Percentiles rank a stretch among this genome's conserved stretches.
Conservation (phyloP, 1,140 invertebrate genomes). For the Pseudomyrmex pallidus region DNA sequence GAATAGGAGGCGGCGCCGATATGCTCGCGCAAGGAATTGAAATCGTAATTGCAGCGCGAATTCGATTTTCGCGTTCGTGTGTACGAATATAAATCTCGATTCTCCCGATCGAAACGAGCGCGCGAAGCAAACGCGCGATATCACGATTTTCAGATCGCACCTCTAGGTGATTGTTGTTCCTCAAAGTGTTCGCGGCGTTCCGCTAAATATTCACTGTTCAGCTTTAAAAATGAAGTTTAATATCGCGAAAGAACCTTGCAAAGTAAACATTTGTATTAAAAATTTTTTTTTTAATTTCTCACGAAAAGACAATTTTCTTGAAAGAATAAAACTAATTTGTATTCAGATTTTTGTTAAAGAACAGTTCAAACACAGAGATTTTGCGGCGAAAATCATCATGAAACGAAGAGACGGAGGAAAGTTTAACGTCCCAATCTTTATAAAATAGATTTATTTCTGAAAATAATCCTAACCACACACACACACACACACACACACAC, state of each 20-base stretch:
- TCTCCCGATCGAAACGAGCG: background rate
- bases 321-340: too few species aligned
- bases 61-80: background rate
- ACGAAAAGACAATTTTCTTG: too few species aligned
- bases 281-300: too few species aligned
- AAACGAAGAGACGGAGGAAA: background rate
- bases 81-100: background rate
- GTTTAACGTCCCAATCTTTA: constrained; percentile 4
- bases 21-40: constrained; percentile 1
- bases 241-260: too few species aligned
- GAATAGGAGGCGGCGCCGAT: constrained; percentile 5
- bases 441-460: constrained; percentile 6
- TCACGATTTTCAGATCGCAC: background rate
- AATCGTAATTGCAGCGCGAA: constrained; percentile 11
- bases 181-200: too few species aligned
- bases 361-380: background rate
- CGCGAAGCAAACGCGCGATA: background rate
- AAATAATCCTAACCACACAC: constrained; percentile 4
- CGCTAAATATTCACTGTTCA: too few species aligned
- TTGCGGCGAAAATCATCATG: background rate
- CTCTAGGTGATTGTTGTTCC: too few species aligned
- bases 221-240: too few species aligned
- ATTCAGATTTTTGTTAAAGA: too few species aligned
- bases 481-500: too few species aligned
- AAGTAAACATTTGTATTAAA: too few species aligned